Base-by-base conservation (phyloP, 2,888 invertebrate genomes). In the Drosophila kuntzei region DNA sequence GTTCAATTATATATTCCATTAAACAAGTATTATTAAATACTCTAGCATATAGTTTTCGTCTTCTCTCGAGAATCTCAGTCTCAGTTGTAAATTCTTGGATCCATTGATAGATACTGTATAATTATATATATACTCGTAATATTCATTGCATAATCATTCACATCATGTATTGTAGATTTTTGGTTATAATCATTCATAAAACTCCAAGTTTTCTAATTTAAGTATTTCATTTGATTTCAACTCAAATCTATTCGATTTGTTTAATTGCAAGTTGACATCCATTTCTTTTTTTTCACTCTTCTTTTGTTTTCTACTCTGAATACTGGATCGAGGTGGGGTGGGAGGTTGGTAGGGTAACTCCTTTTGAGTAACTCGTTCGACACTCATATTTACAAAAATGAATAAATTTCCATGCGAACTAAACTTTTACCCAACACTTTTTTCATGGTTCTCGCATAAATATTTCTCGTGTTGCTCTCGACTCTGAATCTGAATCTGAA, bases 341-440 rank as follows among this genome's bases (percentile, higher is more conserved):
- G 16, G 16, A 12, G 1, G n/a, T 12, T 7, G 46, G 16, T 11
- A 12, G 1, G 1, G n/a, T 16, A 18, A 20, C 32, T 49, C 29
- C 34, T 49, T 54, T 54, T 43, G 39, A 44, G 51, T 54, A 20
- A 39, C 36, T 43, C 59, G 27, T 44, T 59, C 16, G 34, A 47
- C 41, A 46, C 53, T 47, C 64, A n/a, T 49, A 47, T 64, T 53
- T 39, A 44, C 55, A 32, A 67, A 57, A 62, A 50, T 50, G 60
- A 57, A 67, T 62, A 67, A 57, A 67, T 61, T 66, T 61, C 36
- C 49, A 50, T 61, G 54, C 54, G 49, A 61, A 61, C 61, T 43
- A 49, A 53, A 60, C 51, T 47, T 53, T 53, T 29, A 53, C 41
- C 29, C 41, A 41, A 46, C 27, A 54, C 22, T 25, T 59, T 27